A percentile compares a stretch with the other conserved stretches of the same genome.
Evolutionary conservation across 2,888 invertebrate genomes (phyloP).

Genomic region (Caenorhabditis becei): DNA sequence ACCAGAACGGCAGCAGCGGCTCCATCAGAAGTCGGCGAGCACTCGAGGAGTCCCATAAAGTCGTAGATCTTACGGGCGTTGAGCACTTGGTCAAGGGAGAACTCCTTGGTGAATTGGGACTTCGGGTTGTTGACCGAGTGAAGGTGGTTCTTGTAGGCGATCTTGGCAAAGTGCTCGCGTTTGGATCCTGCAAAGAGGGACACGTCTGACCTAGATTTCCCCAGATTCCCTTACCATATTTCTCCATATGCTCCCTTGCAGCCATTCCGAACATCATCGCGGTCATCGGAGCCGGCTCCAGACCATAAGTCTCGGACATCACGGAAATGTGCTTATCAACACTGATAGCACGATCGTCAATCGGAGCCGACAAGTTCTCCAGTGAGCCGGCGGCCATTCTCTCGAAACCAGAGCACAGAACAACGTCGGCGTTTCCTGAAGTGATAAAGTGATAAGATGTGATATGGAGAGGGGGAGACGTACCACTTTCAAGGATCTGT

Average conservation of each 20-base stretch:
- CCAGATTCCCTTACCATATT: constrained; percentile 89
- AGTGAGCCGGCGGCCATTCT: constrained; percentile 97
- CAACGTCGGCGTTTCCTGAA: constrained; percentile 88
- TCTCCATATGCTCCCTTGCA: constrained; percentile 94
- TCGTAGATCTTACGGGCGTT: constrained; percentile 92
- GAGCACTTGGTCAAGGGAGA: constrained; percentile 92
- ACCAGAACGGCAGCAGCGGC: constrained; percentile 93
- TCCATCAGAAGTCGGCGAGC: constrained; percentile 98
- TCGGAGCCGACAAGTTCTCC: constrained; percentile 61
- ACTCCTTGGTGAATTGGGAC: constrained; percentile 94
- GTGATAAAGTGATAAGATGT: not conserved
- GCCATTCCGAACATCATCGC: constrained; percentile 98
- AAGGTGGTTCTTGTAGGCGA: constrained; percentile 97
- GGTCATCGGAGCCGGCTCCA: constrained; percentile 90
- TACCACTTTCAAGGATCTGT: constrained; percentile 87
- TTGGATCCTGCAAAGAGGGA: constrained; percentile 88
- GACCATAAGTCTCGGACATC: constrained; percentile 90
- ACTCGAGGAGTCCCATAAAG: constrained; percentile 95
- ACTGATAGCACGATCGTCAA: constrained; percentile 90
- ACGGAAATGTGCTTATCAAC: constrained; percentile 83
- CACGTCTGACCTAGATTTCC: no score
- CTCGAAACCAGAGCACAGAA: constrained; percentile 95
- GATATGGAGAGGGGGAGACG: no score
- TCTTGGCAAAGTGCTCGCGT: constrained; percentile 95
- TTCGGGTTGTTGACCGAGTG: constrained; percentile 97